Base-by-base conservation (phyloP, 2,888 invertebrate species). In the Hypomecis punctinalis region DNA sequence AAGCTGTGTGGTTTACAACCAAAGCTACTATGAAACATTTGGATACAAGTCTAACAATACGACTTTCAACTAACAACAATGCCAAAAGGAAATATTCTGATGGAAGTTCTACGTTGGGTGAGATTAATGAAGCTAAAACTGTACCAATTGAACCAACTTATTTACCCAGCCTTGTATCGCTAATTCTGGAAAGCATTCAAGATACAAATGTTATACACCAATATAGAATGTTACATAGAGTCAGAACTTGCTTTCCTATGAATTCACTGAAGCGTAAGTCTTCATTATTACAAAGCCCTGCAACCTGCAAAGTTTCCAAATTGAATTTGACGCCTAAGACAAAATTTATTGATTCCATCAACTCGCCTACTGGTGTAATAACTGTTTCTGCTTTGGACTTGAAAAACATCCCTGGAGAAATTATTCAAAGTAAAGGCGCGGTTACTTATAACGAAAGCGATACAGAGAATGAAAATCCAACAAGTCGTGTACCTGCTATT, bases 211-310 rank as follows among this genome's bases (percentile, higher is more conserved):
- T 57, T 5, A 48, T 57, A n/a, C 10, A 56, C 11, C 56, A 57
- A 39, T 48, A 45, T 11, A 54, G 9, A 8, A 8, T 13, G 5
- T 0, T 54, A 39, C 8, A n/a, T 33, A 43, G 37, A 23, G 33
- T 10, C 5, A 61, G 10, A 35, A 53, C 33, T 7, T 13, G 42
- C 6, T 6, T 33, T 42, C 46, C 52, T 47, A 46, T 35, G 33
- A 56, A 46, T 40, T 55, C 51, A 46, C 53, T 66, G 5, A 72
- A 72, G 13, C 61, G 72, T 9, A 72, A 70, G 61, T 59, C 60
- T 45, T 36, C 47, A 7, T 42, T 55, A 56, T 8, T 54, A 0
- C 33, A 7, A 53, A 4, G n/a, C 5, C 47, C 62, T 7, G 36
- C 53, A 11, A 45, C 58, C 6, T 6, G 43, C 4, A 72, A 72